A percentile compares a stretch with the other conserved stretches of the same genome.
Evolutionary conservation across 2,113 vertebrate species (phyloP).

Genomic region (Macrotus californicus): DNA sequence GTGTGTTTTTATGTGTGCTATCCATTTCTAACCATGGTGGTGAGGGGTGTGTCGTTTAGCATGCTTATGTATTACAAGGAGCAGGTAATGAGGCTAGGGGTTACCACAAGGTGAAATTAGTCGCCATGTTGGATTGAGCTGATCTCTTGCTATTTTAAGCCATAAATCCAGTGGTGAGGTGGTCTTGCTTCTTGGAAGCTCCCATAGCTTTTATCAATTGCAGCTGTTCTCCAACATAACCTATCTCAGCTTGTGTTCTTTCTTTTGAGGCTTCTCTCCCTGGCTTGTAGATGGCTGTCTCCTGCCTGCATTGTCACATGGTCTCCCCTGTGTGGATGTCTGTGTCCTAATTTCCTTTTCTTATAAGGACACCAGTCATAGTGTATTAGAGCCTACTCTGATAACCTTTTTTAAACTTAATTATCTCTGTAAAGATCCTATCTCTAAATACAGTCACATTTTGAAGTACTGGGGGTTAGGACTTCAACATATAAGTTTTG

Average conservation of each 20-base stretch:
- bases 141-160: background rate
- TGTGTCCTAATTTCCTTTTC: background rate
- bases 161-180: background rate
- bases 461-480: background rate
- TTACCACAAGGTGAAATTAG: background rate
- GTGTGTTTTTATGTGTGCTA: background rate
- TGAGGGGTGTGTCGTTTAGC: background rate
- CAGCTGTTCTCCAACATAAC: background rate
- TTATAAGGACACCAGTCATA: background rate
- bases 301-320: background rate
- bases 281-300: background rate
- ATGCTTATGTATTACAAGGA: background rate
- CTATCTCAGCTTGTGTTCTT: background rate
- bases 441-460: background rate
- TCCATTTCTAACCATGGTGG: background rate
- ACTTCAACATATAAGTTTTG: background rate
- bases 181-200: background rate
- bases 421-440: background rate
- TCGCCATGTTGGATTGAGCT: background rate
- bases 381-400: background rate
- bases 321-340: background rate
- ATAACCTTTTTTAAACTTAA: background rate
- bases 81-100: background rate
- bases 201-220: background rate
- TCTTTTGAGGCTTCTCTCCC: background rate